These are phyloP conservation scores for Cossypha heuglini DNA, from an alignment of 2,797 vertebrate species.

Conservation along the genomic window DNA sequence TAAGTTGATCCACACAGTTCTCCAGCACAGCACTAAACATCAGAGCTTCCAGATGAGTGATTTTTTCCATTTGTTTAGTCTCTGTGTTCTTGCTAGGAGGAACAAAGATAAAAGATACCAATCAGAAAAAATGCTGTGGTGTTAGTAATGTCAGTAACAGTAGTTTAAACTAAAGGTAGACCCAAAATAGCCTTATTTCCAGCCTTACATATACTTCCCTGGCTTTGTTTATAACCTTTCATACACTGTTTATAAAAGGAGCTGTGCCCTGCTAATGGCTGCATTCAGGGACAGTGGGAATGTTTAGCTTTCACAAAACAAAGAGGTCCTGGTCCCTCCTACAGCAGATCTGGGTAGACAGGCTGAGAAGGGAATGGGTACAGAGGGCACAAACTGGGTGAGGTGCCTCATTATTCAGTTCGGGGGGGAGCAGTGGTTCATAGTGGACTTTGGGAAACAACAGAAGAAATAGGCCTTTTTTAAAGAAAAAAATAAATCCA, in stretches of 20 bases:
- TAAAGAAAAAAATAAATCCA: background rate
- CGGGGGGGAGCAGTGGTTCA: background rate
- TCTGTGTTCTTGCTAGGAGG: background rate
- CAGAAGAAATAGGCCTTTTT: background rate
- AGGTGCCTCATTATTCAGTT: background rate
- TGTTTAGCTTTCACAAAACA: slow-evolving; percentile 41
- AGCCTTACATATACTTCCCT: background rate
- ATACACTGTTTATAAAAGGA: slow-evolving; percentile 7
- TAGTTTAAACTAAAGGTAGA: background rate
- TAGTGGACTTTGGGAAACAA: background rate
- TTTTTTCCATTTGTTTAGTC: background rate
- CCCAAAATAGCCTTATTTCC: background rate
- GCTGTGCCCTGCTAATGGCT: background rate
- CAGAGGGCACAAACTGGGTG: background rate
- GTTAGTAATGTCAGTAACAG: background rate
- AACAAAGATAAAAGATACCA: slow-evolving; percentile 6
- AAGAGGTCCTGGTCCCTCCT: background rate
- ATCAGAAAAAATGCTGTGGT: background rate
- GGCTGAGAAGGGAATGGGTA: background rate
- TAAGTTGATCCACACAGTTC: slow-evolving; percentile 77
- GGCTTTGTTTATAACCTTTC: slow-evolving; percentile 41
- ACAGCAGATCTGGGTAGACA: background rate
- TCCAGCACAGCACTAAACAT: slow-evolving; percentile 76
- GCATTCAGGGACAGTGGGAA: background rate
- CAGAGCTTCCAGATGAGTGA: slow-evolving; percentile 69